A percentile compares a stretch with the other conserved stretches of the same genome.
Evolutionary conservation across 2,888 invertebrate species (phyloP).

Genomic region (Drosophila quinaria): DNA sequence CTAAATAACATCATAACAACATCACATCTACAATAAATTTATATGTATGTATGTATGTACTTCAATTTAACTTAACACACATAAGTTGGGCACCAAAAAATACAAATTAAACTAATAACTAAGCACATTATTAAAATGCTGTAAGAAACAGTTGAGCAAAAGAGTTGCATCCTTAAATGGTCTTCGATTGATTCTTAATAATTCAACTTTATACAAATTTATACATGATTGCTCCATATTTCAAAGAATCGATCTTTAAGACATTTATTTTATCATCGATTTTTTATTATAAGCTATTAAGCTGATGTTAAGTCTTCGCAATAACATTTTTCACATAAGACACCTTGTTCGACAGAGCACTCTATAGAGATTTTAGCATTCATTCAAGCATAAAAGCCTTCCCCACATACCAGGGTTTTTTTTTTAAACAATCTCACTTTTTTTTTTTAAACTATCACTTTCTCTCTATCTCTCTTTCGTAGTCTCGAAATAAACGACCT

Average conservation of each 20-base stretch:
- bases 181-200: neutral
- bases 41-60: neutral
- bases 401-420: neutral
- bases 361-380: conserved; percentile 5
- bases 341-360: neutral
- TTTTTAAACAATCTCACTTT: neutral
- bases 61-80: neutral
- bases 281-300: neutral
- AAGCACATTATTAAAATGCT: neutral
- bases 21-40: neutral
- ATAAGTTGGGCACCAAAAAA: neutral
- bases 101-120: neutral
- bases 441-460: neutral
- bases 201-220: neutral
- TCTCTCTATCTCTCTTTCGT: neutral
- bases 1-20: no score
- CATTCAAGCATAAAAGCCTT: conserved; percentile 17
- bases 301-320: neutral
- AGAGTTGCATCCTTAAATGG: neutral
- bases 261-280: neutral
- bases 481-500: conserved; percentile 10
- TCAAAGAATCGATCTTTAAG: neutral
- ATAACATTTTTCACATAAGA: conserved; percentile 8
- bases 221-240: neutral
- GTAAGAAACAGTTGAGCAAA: neutral